A percentile compares a stretch with the other conserved stretches of the same genome.
phyloP scores from a whole-genome alignment of 2,113 vertebrate species.

The Xiphias gladius region DNA sequence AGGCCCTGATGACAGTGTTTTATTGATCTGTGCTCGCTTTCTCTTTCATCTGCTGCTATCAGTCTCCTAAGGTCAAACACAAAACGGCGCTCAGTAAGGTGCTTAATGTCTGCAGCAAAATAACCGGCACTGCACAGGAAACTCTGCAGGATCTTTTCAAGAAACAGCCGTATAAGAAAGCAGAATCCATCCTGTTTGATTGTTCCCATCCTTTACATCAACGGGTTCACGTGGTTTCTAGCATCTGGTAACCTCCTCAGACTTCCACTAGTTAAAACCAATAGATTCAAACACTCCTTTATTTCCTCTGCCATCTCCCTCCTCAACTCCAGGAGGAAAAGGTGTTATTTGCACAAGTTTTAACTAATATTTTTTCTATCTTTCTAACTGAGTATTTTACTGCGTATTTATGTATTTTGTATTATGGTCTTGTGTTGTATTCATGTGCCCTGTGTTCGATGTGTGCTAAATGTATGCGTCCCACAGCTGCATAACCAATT shows the following conservation, averaged over 20 bases:
- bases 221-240: neutral
- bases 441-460: too few relatives aligned
- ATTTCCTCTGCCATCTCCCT: too few relatives aligned
- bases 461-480: too few relatives aligned
- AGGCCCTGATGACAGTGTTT: neutral
- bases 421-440: too few relatives aligned
- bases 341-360: too few relatives aligned
- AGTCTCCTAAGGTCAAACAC: conserved; percentile 21
- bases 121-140: neutral
- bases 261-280: neutral
- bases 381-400: too few relatives aligned
- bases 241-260: neutral
- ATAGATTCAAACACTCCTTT: neutral
- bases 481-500: too few relatives aligned
- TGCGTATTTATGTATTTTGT: too few relatives aligned
- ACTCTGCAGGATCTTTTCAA: conserved; percentile 4
- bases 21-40: neutral
- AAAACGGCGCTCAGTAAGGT: neutral
- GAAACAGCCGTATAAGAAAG: neutral
- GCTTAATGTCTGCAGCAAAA: conserved; percentile 18
- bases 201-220: conserved; percentile 12
- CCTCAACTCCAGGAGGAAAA: too few relatives aligned
- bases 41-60: conserved; percentile 11
- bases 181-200: too few relatives aligned
- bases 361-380: too few relatives aligned